phyloP scores from a whole-genome alignment of 1,140 invertebrate species.

The Rhopalosiphum padi region DNA sequence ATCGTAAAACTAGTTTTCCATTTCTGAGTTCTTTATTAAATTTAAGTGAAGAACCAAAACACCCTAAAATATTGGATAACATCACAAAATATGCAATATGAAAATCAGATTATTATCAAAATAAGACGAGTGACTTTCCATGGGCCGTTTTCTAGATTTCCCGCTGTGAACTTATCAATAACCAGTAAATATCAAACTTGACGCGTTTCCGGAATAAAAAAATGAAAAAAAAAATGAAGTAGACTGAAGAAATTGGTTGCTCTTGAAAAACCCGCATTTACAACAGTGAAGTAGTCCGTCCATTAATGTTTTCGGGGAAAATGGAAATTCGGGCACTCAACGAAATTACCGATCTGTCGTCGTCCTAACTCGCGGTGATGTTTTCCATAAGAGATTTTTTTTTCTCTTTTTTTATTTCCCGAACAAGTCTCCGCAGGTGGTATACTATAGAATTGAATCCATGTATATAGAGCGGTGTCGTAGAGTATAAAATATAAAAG shows the following conservation, averaged over 20 bases:
- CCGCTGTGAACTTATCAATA: constrained; percentile 42
- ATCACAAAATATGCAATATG: neutral
- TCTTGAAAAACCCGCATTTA: constrained; percentile 48
- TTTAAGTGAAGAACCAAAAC: neutral
- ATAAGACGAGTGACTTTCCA: constrained; percentile 6
- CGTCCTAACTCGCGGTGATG: neutral
- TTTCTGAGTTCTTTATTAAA: neutral
- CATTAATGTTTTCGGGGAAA: constrained; percentile 54
- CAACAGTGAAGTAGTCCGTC: constrained; percentile 26
- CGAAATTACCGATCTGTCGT: constrained; percentile 55
- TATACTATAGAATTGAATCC: constrained; percentile 25
- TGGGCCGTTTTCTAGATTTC: neutral
- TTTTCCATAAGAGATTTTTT: constrained; percentile 40
- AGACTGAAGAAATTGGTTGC: neutral
- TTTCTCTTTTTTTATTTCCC: neutral
- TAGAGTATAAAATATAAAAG: constrained; percentile 31
- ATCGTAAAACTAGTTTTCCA: neutral
- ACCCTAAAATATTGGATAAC: neutral
- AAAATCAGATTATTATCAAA: constrained; percentile 1
- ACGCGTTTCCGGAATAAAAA: constrained; percentile 16
- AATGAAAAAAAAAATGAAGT: neutral
- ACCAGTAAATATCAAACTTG: constrained; percentile 32
- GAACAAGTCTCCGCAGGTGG: constrained; percentile 45
- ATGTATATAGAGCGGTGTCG: neutral
- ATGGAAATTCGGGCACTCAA: constrained; percentile 57